Evolutionary conservation across 2,888 invertebrate species (phyloP), one percentile per base, ranked within the genome.

Genomic region (Metopia argyrocephala): DNA sequence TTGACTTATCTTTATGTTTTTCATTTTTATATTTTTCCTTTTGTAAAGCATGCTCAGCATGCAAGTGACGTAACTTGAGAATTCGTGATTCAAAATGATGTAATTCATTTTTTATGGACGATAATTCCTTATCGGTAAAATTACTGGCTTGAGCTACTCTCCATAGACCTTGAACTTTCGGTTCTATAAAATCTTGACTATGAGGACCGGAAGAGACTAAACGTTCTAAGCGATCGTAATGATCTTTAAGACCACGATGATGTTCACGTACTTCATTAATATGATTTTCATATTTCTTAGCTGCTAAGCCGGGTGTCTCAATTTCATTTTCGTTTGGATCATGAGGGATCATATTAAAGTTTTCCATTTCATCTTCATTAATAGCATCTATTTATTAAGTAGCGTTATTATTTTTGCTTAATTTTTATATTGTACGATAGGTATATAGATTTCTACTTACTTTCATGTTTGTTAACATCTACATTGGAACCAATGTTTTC

Each of bases 81-180:
- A 98, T 90, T 9, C 97, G 92, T 61, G 95, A 94, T 91, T 98
- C 97, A 89, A 97, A 98, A 89, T 91, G 91, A 84, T 89, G 88
- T 83, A 98, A 91, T 89, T 98, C 98, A 76, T 94, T 95, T 92
- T 95, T 95, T 57, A 98, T 91, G 0, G 97, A 97, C 74, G 94
- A 93, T 12, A 98, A 91, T 90, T 98, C 97, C 78, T 95, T 94
- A 0, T 93, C 92, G 23, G 94, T 93, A 89, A 98, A 98, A 89
- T 96, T 95, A 12, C 94, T 93, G 68, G 94, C 93, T 20, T 94
- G 89, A 2, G 97, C 98, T 75, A 96, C 91, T 84, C 93, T 93
- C 98, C 98, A 98, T 31, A 98, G 91, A 0, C 95, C 95, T 89
- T 96, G 95, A 1, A 98, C 97, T 91, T 96, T 96, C 0, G 96